Conservation (phyloP, 2,888 invertebrate genomes). For the Yponomeuta cagnagella region DNA sequence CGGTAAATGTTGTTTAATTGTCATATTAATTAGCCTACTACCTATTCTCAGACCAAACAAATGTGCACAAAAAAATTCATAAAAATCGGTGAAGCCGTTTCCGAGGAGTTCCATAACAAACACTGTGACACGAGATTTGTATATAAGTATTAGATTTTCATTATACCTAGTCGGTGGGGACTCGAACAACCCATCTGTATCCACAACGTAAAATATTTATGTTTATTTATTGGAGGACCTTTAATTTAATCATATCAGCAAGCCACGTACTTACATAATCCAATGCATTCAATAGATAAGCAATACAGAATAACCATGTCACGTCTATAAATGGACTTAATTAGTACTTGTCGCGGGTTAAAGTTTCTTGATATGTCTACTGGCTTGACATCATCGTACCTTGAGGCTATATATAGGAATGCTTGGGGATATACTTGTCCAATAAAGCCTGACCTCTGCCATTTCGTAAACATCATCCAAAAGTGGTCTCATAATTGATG, state of each 20-base stretch:
- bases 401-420: slow-evolving; percentile 58
- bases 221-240: slow-evolving; percentile 11
- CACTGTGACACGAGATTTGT: too few relatives aligned
- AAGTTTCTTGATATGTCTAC: slow-evolving; percentile 10
- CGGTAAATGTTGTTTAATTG: too few relatives aligned
- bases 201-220: too few relatives aligned
- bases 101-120: too few relatives aligned
- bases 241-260: slow-evolving; percentile 7
- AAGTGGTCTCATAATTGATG: neutral
- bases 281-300: neutral
- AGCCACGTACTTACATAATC: neutral
- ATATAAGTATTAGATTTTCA: too few relatives aligned
- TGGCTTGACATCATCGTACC: slow-evolving; percentile 48
- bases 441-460: slow-evolving; percentile 32
- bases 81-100: too few relatives aligned
- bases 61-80: too few relatives aligned
- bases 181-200: too few relatives aligned
- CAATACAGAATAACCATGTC: neutral
- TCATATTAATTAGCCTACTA: too few relatives aligned
- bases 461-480: slow-evolving; percentile 4
- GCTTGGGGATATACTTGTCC: slow-evolving; percentile 38
- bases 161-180: too few relatives aligned
- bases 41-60: too few relatives aligned
- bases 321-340: neutral
- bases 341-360: slow-evolving; percentile 7